Conservation (phyloP, 30 jellyfish, hydroid and myxozoan species). For the Chironex yamaguchii region DNA sequence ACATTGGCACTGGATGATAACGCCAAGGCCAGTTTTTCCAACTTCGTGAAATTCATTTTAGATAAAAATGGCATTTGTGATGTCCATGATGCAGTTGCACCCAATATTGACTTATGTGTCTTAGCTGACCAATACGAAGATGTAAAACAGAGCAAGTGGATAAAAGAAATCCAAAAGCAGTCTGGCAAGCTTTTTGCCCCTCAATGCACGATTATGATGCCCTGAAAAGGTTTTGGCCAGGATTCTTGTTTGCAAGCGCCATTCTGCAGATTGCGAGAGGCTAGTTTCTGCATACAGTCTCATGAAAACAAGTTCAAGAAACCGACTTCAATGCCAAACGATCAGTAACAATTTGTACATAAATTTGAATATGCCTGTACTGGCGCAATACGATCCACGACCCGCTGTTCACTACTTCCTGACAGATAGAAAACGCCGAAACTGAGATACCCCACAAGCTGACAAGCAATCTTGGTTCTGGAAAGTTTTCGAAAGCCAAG, state of each 20-base stretch:
- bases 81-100: constrained; percentile 42
- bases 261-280: constrained; percentile 64
- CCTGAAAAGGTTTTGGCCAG: constrained; percentile 47
- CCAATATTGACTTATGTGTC: constrained; percentile 37
- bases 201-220: constrained; percentile 51
- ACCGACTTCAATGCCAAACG: constrained; percentile 30
- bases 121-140: constrained; percentile 46
- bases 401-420: constrained; percentile 47
- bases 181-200: constrained; percentile 59
- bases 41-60: constrained; percentile 29
- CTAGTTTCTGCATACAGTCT: constrained; percentile 46
- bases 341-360: constrained; percentile 26
- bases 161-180: constrained; percentile 20
- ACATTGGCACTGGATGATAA: constrained; percentile 40
- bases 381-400: constrained; percentile 51
- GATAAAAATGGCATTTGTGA: constrained; percentile 18
- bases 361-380: constrained; percentile 25
- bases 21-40: constrained; percentile 31
- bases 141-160: constrained; percentile 49
- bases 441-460: constrained; percentile 17
- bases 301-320: constrained; percentile 53
- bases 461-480: constrained; percentile 48
- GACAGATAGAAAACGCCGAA: constrained; percentile 45
- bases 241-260: constrained; percentile 60
- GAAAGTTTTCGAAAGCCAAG: constrained; percentile 48